Base-by-base conservation (phyloP, 2,113 vertebrate genomes). In the Austrofundulus limnaeus region DNA sequence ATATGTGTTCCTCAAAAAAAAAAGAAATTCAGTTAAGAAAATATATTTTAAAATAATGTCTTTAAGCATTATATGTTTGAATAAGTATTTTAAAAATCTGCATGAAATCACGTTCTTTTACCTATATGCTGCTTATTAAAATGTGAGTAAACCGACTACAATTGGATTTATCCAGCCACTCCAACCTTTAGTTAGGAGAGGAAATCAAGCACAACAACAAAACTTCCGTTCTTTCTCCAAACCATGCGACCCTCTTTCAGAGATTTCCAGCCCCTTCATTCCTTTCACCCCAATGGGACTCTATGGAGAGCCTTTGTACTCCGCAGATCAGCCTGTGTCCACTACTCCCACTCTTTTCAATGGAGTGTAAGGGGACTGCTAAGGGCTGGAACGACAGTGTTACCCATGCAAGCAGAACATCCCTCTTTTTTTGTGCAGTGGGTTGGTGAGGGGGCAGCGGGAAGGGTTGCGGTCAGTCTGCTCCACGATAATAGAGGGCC, bases 341-440 rank as follows among this genome's bases (percentile, higher is more conserved):
- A 90, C 80, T 90, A 90, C 85, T 88, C 77, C 87, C 86, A 88
- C 87, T 70, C 86, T 63, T 85, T 91, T 90, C 86, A 91, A 88
- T 88, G 81, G 83, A 77, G 89, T 88, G 80, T 78, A 81, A 69
- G 87, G 90, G 93, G 88, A 89, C 85, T 87, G 86, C 88, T 88
- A 84, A 86, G 85, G 85, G 89, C 88, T 87, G 85, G 60, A 77
- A 84, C 83, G 82, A 88, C 84, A 87, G 81, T 82, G 91, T 90
- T 85, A 88, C 89, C 92, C 91, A 91, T 87, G 92, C 91, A 92
- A 91, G 91, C 92, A 93, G 91, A 93, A 93, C 87, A 91, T 92
- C 92, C 92, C 88, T 94, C 92, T 93, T 93, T 93, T 93, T 94
- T 93, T 93, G 92, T 92, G 94, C 94, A 91, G 78, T 89, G 93